These are phyloP conservation scores for Poecilobothrus nobilitatus DNA, from an alignment of 2,888 invertebrate genomes.

Conservation along the genomic window DNA sequence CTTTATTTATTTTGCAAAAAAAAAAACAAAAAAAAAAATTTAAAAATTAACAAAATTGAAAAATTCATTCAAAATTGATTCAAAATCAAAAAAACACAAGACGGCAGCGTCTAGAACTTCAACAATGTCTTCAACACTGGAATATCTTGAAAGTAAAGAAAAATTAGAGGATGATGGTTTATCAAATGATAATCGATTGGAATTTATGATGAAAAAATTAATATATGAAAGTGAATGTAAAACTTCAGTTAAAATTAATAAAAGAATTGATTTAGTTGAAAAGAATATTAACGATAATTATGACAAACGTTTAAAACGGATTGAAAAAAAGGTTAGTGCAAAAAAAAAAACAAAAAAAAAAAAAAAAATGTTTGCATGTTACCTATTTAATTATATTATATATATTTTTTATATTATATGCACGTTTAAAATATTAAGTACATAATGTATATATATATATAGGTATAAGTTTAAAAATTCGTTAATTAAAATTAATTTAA, in stretches of 20 bases:
- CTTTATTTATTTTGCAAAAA: no score
- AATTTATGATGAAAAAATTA: slow-evolving; percentile 11
- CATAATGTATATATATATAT: no score
- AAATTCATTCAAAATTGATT: neutral
- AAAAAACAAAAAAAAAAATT: no score
- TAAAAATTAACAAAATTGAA: neutral
- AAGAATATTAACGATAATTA: slow-evolving; percentile 2
- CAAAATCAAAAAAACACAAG: neutral
- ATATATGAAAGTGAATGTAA: slow-evolving; percentile 11
- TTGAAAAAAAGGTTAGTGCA: slow-evolving; percentile 9
- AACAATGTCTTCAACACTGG: slow-evolving; percentile 11
- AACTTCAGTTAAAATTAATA: neutral
- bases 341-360: neutral
- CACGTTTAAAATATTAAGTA: no score
- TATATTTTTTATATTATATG: no score
- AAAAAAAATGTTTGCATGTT: neutral
- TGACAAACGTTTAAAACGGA: slow-evolving; percentile 2
- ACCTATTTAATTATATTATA: neutral
- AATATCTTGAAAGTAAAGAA: slow-evolving; percentile 11
- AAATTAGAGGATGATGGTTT: slow-evolving; percentile 9
- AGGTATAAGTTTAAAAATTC: no score
- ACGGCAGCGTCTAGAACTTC: neutral
- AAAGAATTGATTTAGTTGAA: neutral
- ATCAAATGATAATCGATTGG: slow-evolving; percentile 8
- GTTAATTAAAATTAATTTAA: no score